Evolutionary conservation across 2,113 vertebrate genomes (phyloP), one percentile per base, ranked within the genome.

Genomic region (Sarotherodon lohbergeri): DNA sequence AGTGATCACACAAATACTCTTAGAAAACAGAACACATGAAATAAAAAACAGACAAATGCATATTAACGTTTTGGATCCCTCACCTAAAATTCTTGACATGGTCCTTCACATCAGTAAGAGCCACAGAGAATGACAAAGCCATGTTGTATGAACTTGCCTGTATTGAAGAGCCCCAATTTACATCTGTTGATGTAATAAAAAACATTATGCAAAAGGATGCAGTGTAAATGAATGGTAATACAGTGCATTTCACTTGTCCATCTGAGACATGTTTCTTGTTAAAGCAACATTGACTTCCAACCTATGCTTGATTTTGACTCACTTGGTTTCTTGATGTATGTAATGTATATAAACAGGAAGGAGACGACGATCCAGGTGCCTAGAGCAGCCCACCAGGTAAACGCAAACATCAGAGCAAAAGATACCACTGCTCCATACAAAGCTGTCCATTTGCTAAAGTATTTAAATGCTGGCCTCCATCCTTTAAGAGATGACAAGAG

Each of bases 71-170:
- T 68, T 16, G 5, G 12, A 11, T 2, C 8, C 4, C 73, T 89
- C 27, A 97, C 96, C 96, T 93, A 82, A 96, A 97, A 87, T 97
- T 97, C 86, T 97, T 97, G 57, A 97, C 94, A 1, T 97, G 96
- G 46, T 97, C 96, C 78, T 97, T 93, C 0, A 96, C 93, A 9
- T 86, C 91, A 5, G 90, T 91, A 13, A 97, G 93, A 78, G 91
- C 93, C 6, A 96, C 89, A 1, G 96, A 95, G 84, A 95, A 96
- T 1, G 96, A 96, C 79, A 96, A 87, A 32, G 96, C 96, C 93
- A 96, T 95, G 88, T 95, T 97, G 93, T 97, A 97, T 17, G 93
- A 94, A 6, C 95, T 88, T 2, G 93, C 96, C 88, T 97, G 96
- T 68, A 97, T 88, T 1, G 95, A 96, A 0, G 97, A 97, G 2